A percentile compares a stretch with the other conserved stretches of the same genome.
These are phyloP conservation scores for Vanessa atalanta DNA, from an alignment of 1,140 invertebrate genomes.

Conservation along the genomic window DNA sequence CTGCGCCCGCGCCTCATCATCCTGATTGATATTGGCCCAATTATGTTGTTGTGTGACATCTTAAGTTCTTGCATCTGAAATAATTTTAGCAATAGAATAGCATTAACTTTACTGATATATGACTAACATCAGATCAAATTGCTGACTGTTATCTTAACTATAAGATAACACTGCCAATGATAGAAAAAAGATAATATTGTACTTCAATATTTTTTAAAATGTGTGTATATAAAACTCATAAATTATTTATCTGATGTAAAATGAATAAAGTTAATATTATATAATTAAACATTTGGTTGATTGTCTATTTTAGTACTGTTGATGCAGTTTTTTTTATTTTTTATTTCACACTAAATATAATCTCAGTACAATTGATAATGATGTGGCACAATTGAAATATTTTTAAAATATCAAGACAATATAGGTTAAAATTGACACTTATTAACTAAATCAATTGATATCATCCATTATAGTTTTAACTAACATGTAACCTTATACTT, in stretches of 20 bases:
- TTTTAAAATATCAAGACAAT: no score
- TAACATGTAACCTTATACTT: no score
- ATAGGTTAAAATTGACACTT: no score
- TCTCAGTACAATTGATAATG: neutral
- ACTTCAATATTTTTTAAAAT: neutral
- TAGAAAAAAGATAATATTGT: constrained; percentile 1
- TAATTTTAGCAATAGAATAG: neutral
- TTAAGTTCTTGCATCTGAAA: neutral
- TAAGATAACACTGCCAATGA: constrained; percentile 17
- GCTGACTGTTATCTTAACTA: constrained; percentile 16
- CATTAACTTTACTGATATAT: neutral
- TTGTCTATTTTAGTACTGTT: no score
- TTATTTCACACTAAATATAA: neutral
- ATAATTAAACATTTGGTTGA: neutral
- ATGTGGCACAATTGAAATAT: neutral
- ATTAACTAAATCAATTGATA: no score
- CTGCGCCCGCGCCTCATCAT: constrained; percentile 19
- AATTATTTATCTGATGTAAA: neutral
- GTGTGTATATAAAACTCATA: neutral
- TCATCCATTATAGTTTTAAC: no score
- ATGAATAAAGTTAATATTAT: neutral
- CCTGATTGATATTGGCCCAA: constrained; percentile 21
- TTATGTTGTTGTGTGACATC: constrained; percentile 18
- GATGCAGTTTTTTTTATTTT: neutral
- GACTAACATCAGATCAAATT: neutral